Evolutionary conservation across 2,113 vertebrate genomes (phyloP), one percentile per base, ranked within the genome.

Genomic region (Chaetodon auriga): DNA sequence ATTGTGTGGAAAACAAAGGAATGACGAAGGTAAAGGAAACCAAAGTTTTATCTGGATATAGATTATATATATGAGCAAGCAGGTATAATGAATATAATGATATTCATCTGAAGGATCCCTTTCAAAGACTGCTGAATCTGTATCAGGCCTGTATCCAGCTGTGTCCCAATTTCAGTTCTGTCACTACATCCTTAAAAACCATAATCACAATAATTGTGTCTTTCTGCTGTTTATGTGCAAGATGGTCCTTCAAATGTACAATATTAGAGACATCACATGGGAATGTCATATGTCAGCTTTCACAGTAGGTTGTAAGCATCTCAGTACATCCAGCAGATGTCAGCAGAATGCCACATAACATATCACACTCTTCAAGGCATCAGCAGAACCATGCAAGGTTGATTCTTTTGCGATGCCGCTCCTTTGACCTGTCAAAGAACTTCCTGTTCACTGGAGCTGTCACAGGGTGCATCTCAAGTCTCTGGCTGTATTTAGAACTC

Each of bases 311-410:
- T 57, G 49, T 25, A 25, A 21, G 48, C 18, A 23, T 54, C 51
- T 21, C 5, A 96, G 96, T 60, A 95, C 94, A 87, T 96, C 96
- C 9, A 96, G 97, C 87, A 97, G 97, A 68, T 95, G 96, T 81
- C 96, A 87, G 79, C 49, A 84, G 66, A 76, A 30, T 46, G 25
- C 57, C n/a, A 58, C n/a, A 21, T 6, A 21, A n/a, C 57, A 13
- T 16, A 1, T 9, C 15, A 55, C 23, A 46, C 7, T 25, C n/a
- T 41, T 6, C 6, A 30, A 16, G 9, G 9, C 60, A 38, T 48
- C 19, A 55, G 43, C 41, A 13, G 21, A 3, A 43, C 43, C 5
- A 7, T 25, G 53, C 12, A 5, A 16, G 48, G 23, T 8, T 23
- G 25, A 51, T 11, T 61, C 46, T 11, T 53, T 30, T 54, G n/a